Conservation (phyloP, 2,113 vertebrate genomes). For the Fregetta grallaria region DNA sequence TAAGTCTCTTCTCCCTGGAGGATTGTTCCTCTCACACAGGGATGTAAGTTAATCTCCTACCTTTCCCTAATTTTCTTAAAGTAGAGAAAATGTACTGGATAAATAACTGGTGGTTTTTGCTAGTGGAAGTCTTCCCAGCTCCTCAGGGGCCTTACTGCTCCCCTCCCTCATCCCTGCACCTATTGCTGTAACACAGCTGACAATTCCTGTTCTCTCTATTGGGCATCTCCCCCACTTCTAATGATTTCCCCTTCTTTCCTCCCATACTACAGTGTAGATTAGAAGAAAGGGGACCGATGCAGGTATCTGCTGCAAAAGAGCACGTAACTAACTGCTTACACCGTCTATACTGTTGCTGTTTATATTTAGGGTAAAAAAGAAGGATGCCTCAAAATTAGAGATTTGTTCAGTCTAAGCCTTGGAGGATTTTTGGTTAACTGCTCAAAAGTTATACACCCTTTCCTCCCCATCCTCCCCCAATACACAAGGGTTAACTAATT, state of each 20-base stretch:
- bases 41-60: background rate
- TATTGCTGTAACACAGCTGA: background rate
- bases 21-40: background rate
- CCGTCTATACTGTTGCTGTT: background rate
- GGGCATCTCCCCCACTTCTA: background rate
- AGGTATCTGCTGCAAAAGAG: background rate
- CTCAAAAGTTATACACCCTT: background rate
- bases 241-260: background rate
- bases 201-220: background rate
- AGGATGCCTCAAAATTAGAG: background rate
- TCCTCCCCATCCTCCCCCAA: background rate
- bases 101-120: background rate
- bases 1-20: background rate
- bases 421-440: background rate
- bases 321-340: rapidly evolving
- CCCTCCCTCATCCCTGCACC: background rate
- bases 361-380: background rate
- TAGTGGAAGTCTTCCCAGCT: background rate
- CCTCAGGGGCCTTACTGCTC: background rate
- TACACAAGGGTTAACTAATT: background rate
- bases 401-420: background rate
- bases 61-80: background rate
- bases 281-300: background rate
- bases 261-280: background rate
- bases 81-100: background rate